A percentile compares a stretch with the other conserved stretches of the same genome.
phyloP scores from a whole-genome alignment of 2,113 vertebrate genomes.

The Pica pica region DNA sequence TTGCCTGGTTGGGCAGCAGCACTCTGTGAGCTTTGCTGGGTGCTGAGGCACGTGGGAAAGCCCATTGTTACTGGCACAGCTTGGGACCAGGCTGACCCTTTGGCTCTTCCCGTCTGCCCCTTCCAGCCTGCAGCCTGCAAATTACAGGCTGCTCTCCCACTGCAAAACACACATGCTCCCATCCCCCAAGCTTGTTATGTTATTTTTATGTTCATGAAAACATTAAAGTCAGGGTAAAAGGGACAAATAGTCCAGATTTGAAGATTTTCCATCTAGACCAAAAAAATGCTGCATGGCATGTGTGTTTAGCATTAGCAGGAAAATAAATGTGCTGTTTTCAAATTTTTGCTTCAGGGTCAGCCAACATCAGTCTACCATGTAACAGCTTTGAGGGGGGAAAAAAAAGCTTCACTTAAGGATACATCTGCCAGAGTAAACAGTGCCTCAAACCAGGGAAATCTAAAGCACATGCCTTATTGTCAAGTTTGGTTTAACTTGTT shows the following conservation, averaged over 20 bases:
- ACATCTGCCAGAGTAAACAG: conserved; percentile 73
- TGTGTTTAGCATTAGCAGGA: conserved; percentile 63
- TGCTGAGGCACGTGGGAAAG: not conserved
- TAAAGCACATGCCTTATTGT: conserved; percentile 75
- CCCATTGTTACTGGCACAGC: not conserved
- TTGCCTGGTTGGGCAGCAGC: not conserved
- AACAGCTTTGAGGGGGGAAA: conserved; percentile 62
- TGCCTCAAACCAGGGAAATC: conserved; percentile 70
- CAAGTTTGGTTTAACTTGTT: conserved; percentile 73
- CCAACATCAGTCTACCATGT: conserved; percentile 64
- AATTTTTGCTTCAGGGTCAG: conserved; percentile 70
- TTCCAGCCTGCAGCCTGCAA: conserved; percentile 9
- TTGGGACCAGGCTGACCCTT: not conserved
- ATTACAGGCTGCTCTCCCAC: not conserved
- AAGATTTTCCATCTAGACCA: conserved; percentile 60
- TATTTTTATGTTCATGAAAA: conserved; percentile 42
- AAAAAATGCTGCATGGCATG: conserved; percentile 55
- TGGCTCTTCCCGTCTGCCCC: not conserved
- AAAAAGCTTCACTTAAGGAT: conserved; percentile 62
- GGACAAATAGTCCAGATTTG: conserved; percentile 53
- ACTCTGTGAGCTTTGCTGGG: not conserved
- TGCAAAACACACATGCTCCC: not conserved
- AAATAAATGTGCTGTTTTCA: conserved; percentile 74
- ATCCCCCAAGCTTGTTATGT: not conserved
- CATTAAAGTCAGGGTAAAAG: conserved; percentile 41